These are phyloP conservation scores for Elymnias hypermnestra DNA, from an alignment of 1,140 invertebrate species.

Conservation along the genomic window DNA sequence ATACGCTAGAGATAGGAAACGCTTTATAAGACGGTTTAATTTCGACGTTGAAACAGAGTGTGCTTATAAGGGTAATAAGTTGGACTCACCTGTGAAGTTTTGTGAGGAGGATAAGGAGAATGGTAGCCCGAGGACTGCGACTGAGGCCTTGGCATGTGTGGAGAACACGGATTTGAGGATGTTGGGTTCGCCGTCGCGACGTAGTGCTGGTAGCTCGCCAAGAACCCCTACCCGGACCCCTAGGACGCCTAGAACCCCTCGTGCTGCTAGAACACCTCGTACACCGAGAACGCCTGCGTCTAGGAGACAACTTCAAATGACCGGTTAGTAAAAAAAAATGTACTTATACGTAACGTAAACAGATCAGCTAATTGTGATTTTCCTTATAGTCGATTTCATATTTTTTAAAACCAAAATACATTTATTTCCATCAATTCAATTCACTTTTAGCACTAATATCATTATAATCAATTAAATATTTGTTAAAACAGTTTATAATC, in stretches of 20 bases:
- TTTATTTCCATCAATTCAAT: too few relatives aligned
- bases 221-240: conserved; percentile 37
- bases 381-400: too few relatives aligned
- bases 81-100: conserved; percentile 67
- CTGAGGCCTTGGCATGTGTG: conserved; percentile 56
- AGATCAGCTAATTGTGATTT: too few relatives aligned
- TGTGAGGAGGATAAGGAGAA: conserved; percentile 58
- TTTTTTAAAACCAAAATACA: too few relatives aligned
- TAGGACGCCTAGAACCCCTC: conserved; percentile 54
- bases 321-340: conserved; percentile 62
- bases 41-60: conserved; percentile 66
- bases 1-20: conserved; percentile 59
- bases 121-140: conserved; percentile 47
- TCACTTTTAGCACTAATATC: too few relatives aligned
- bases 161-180: conserved; percentile 58
- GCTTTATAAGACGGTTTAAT: conserved; percentile 64
- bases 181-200: conserved; percentile 52
- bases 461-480: too few relatives aligned
- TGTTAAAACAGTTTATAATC: too few relatives aligned
- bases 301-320: conserved; percentile 69
- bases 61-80: conserved; percentile 47
- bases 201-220: conserved; percentile 39
- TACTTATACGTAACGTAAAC: too few relatives aligned
- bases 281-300: conserved; percentile 63
- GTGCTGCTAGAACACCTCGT: conserved; percentile 45